phyloP scores from a whole-genome alignment of 2,888 invertebrate genomes.

The Eudemis profundana region DNA sequence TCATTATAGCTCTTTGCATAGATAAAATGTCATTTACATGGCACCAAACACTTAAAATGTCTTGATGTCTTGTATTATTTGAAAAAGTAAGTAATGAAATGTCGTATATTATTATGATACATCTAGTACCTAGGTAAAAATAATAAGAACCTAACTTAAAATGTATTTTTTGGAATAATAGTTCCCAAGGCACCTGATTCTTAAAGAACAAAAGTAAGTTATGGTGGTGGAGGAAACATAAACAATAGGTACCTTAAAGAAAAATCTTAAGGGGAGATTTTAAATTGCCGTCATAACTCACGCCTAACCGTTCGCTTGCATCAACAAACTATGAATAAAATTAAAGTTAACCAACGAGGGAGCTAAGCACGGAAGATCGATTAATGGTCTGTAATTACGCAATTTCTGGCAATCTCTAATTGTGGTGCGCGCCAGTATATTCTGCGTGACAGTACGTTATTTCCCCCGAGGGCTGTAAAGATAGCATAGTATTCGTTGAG shows the following conservation, averaged over 20 bases:
- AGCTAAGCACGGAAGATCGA: slow-evolving; percentile 75
- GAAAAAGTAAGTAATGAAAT: no score
- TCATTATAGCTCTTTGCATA: no score
- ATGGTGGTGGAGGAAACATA: neutral
- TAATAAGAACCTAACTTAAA: no score
- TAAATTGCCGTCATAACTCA: slow-evolving; percentile 40
- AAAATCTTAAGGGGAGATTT: slow-evolving; percentile 28
- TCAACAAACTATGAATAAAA: slow-evolving; percentile 45
- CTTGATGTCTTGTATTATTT: no score
- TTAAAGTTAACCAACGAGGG: slow-evolving; percentile 59
- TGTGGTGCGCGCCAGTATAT: slow-evolving; percentile 81
- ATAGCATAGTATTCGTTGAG: slow-evolving; percentile 71
- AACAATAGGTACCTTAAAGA: slow-evolving; percentile 16
- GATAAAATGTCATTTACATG: no score
- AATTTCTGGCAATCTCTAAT: slow-evolving; percentile 85
- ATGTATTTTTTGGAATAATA: no score
- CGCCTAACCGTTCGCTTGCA: slow-evolving; percentile 33
- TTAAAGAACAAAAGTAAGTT: neutral
- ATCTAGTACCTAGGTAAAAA: no score
- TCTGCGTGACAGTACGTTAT: slow-evolving; percentile 83
- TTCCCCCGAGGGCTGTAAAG: slow-evolving; percentile 83
- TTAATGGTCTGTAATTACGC: slow-evolving; percentile 83
- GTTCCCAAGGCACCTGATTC: neutral
- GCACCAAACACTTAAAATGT: no score
- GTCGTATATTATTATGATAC: no score